A percentile compares a stretch with the other conserved stretches of the same genome.
phyloP scores from a whole-genome alignment of 1,140 invertebrate species.

The Tribolium castaneum region DNA sequence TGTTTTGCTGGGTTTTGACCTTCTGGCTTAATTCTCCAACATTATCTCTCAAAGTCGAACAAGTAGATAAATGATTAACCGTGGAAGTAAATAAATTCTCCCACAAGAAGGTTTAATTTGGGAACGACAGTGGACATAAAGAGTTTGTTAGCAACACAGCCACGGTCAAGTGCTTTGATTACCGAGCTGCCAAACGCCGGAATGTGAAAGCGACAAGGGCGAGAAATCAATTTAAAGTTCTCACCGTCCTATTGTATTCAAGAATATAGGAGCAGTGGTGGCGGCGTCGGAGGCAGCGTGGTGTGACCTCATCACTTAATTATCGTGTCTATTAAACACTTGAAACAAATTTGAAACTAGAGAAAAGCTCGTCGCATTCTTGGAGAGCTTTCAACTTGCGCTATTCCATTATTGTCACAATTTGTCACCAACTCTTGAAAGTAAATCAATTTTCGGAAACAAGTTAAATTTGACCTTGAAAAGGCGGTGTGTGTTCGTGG shows the following conservation, averaged over 20 bases:
- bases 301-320: conserved; percentile 32
- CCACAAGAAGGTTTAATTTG: conserved; percentile 37
- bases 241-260: conserved; percentile 51
- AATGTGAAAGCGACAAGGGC: conserved; percentile 51
- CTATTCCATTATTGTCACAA: not conserved
- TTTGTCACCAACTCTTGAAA: not conserved
- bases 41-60: conserved; percentile 21
- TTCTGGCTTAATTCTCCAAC: not conserved
- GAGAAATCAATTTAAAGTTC: conserved; percentile 59
- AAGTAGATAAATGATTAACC: conserved; percentile 30
- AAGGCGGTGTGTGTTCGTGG: not conserved
- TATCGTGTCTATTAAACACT: conserved; percentile 10
- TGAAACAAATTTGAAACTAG: not conserved
- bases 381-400: no score
- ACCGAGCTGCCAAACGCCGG: conserved; percentile 55
- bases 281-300: not conserved
- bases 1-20: no score
- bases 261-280: conserved; percentile 27
- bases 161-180: conserved; percentile 58
- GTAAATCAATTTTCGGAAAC: not conserved
- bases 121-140: conserved; percentile 34
- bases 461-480: not conserved
- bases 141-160: conserved; percentile 42
- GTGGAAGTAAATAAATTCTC: conserved; percentile 20
- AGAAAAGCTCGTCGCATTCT: no score